Evolutionary conservation across 1,140 invertebrate species (phyloP).

Genomic region (Temnothorax longispinosus): DNA sequence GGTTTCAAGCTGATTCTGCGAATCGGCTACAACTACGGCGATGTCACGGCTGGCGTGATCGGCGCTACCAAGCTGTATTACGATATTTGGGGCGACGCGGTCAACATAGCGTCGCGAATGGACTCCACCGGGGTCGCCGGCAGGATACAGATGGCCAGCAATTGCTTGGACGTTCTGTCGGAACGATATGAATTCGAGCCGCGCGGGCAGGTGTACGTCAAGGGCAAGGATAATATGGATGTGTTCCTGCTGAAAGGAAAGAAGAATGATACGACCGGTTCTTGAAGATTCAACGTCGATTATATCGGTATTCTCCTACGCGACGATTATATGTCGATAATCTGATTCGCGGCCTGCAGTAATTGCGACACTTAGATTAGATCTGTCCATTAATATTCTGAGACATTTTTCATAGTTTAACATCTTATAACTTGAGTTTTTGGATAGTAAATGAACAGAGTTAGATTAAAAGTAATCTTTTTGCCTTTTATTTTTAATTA

Average conservation of each 20-base stretch:
- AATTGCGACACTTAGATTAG: slow-evolving; percentile 45
- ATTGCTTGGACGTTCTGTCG: slow-evolving; percentile 89
- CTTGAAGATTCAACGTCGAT: slow-evolving; percentile 47
- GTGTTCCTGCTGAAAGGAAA: slow-evolving; percentile 91
- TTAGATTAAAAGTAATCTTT: background rate
- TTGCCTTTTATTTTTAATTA: background rate
- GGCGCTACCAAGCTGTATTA: slow-evolving; percentile 98
- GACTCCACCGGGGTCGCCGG: slow-evolving; percentile 96
- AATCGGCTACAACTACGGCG: slow-evolving; percentile 93
- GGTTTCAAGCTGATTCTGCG: slow-evolving; percentile 97
- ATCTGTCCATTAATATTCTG: slow-evolving; percentile 7
- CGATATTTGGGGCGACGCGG: slow-evolving; percentile 99
- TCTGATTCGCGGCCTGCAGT: slow-evolving; percentile 50
- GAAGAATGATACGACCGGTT: slow-evolving; percentile 61
- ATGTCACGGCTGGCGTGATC: slow-evolving; percentile 98
- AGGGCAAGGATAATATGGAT: slow-evolving; percentile 98
- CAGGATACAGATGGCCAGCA: slow-evolving; percentile 94
- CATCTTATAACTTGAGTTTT: background rate
- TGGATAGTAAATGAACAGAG: background rate
- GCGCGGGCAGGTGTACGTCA: slow-evolving; percentile 95
- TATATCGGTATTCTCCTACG: slow-evolving; percentile 12
- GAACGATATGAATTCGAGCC: slow-evolving; percentile 92
- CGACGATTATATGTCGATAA: slow-evolving; percentile 32
- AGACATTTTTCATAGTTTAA: slow-evolving; percentile 24
- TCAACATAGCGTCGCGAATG: slow-evolving; percentile 98